Percentiles rank a stretch among this genome's conserved stretches.
phyloP scores from a whole-genome alignment of 2,888 invertebrate species.

The Argynnis bischoffii region DNA sequence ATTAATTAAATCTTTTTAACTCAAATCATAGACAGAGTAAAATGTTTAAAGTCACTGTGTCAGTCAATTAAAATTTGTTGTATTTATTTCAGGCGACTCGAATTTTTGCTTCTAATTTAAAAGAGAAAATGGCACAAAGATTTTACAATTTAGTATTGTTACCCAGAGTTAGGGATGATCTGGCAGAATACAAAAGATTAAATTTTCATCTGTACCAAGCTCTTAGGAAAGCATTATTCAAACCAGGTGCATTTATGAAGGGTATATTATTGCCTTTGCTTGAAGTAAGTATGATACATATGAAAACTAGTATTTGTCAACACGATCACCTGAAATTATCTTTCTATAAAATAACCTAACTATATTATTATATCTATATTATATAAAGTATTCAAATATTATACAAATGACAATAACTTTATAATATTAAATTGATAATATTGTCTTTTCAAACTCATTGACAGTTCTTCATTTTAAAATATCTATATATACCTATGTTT shows the following conservation, averaged over 20 bases:
- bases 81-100: constrained; percentile 86
- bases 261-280: constrained; percentile 89
- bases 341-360: no score
- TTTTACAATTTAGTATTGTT: constrained; percentile 96
- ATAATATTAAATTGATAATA: no score
- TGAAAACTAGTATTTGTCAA: neutral
- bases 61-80: neutral
- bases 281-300: constrained; percentile 68
- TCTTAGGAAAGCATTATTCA: constrained; percentile 94
- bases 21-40: no score
- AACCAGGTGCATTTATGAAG: constrained; percentile 99
- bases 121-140: constrained; percentile 97
- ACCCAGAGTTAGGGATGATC: constrained; percentile 96
- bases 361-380: no score
- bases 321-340: no score
- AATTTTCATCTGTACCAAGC: constrained; percentile 99
- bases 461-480: no score
- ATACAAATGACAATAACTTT: no score
- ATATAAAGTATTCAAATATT: no score
- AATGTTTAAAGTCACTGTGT: no score
- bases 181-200: constrained; percentile 95
- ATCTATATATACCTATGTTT: constrained; percentile 3
- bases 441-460: no score
- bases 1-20: neutral
- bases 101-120: constrained; percentile 98